These are phyloP conservation scores for Mobula birostris DNA, from an alignment of 2,113 vertebrate genomes.

Conservation along the genomic window DNA sequence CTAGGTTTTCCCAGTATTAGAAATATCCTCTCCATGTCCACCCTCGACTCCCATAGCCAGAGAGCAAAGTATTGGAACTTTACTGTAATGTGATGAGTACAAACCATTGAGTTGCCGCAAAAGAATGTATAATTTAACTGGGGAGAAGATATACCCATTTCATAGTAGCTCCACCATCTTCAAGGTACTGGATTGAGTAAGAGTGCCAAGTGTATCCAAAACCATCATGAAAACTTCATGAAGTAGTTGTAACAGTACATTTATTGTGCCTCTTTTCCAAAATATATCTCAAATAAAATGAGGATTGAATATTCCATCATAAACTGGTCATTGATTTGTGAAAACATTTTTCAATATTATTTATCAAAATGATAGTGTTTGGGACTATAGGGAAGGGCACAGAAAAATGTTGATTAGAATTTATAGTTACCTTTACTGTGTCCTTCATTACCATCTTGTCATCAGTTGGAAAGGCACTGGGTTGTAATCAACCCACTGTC, in stretches of 20 bases:
- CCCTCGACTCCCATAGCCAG: no score
- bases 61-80: no score
- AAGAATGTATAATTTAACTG: background rate
- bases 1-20: no score
- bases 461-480: slow-evolving; percentile 22
- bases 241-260: background rate
- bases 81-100: background rate
- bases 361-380: background rate
- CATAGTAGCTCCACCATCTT: background rate
- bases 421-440: background rate
- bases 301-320: background rate
- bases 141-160: background rate
- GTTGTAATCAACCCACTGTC: background rate
- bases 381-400: no score
- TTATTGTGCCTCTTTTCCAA: background rate
- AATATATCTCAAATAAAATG: background rate
- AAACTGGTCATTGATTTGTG: background rate
- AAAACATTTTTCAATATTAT: background rate
- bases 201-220: background rate
- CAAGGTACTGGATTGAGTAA: background rate
- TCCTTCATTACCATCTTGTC: slow-evolving; percentile 24
- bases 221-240: background rate
- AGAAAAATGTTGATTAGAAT: background rate
- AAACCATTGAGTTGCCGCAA: background rate
- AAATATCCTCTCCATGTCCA: no score